Percentiles rank a stretch among this genome's conserved stretches.
Evolutionary conservation across 2,113 vertebrate genomes (phyloP).

Genomic region (Synchiropus splendidus): DNA sequence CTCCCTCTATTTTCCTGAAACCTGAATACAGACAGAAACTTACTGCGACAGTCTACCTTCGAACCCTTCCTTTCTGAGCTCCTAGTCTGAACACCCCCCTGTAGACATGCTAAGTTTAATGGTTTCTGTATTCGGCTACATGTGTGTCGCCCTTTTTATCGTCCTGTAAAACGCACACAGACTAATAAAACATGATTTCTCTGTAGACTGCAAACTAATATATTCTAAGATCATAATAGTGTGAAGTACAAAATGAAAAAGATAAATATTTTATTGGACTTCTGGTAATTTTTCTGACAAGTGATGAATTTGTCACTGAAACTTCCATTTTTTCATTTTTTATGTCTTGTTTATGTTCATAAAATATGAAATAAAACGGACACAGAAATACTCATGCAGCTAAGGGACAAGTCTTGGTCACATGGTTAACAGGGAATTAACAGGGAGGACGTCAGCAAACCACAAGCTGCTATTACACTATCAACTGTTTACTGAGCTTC

Average conservation of each 20-base stretch:
- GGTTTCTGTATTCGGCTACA: constrained; percentile 71
- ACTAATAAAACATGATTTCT: too few species aligned
- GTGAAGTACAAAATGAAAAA: neutral
- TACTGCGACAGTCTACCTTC: constrained; percentile 30
- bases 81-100: constrained; percentile 24
- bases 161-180: constrained; percentile 19
- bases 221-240: neutral
- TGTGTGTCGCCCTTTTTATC: constrained; percentile 42
- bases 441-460: constrained; percentile 24
- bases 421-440: constrained; percentile 30
- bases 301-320: too few species aligned
- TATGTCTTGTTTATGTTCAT: neutral
- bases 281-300: neutral
- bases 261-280: neutral
- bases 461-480: constrained; percentile 43
- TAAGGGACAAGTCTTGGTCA: neutral
- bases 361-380: neutral
- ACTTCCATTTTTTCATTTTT: too few species aligned
- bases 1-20: constrained; percentile 43
- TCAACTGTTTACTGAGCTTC: constrained; percentile 24
- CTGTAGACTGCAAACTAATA: constrained; percentile 18
- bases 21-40: constrained; percentile 63
- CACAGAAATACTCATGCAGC: neutral
- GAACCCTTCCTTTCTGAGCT: constrained; percentile 10
- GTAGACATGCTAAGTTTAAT: constrained; percentile 64